Percentiles rank a stretch among this genome's conserved stretches.
These are phyloP conservation scores for Netelia fuscicornis DNA, from an alignment of 2,888 invertebrate genomes.

Conservation along the genomic window DNA sequence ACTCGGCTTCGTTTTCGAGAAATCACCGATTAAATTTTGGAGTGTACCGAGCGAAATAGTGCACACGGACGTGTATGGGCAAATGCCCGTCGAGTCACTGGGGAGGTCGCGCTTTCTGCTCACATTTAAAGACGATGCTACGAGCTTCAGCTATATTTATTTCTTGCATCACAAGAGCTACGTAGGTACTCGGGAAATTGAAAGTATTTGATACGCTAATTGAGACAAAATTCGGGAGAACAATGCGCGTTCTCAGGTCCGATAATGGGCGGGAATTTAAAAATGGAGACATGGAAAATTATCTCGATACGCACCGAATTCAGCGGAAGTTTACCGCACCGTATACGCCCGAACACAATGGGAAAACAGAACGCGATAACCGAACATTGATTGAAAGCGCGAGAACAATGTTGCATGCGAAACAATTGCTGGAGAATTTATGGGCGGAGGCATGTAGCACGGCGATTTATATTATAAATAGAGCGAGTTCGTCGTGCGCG, in stretches of 20 bases:
- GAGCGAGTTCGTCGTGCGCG: slow-evolving; percentile 20
- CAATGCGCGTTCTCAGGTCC: slow-evolving; percentile 23
- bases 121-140: not conserved
- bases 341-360: slow-evolving; percentile 74
- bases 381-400: slow-evolving; percentile 73
- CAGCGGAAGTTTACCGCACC: slow-evolving; percentile 67
- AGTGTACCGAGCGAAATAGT: not conserved
- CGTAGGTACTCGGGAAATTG: not conserved
- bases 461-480: slow-evolving; percentile 49
- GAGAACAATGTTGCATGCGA: slow-evolving; percentile 65
- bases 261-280: slow-evolving; percentile 62
- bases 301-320: slow-evolving; percentile 63
- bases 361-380: slow-evolving; percentile 73
- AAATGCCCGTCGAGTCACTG: not conserved
- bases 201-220: not conserved
- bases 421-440: slow-evolving; percentile 49
- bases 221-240: not conserved
- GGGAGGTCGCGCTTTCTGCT: not conserved
- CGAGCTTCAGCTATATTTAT: not conserved
- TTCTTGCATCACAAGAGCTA: not conserved
- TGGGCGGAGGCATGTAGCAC: slow-evolving; percentile 68
- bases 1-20: too few relatives aligned
- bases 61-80: not conserved
- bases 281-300: slow-evolving; percentile 54
- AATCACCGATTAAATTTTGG: too few relatives aligned